Evolutionary conservation across 2,888 invertebrate species (phyloP), one percentile per base, ranked within the genome.

Genomic region (Macrostomum cliftonense): DNA sequence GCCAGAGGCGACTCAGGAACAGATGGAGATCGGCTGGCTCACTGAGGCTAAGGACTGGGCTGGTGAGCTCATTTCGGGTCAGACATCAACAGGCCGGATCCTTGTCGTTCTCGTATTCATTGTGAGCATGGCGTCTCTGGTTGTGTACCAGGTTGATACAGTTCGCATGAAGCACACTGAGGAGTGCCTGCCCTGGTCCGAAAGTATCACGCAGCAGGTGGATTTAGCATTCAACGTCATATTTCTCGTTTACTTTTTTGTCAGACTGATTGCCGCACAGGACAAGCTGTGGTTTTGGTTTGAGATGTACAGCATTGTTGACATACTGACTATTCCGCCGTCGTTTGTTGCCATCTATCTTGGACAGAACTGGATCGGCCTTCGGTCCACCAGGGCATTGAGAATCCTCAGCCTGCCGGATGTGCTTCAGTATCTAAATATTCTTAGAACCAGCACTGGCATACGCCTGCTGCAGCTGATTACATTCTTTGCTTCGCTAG

Each of bases 211-310:
- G 76, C 97, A 99, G 80, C 97, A 99, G 80, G 91, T 97, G 78
- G 97, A 97, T 81, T 84, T 99, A 80, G 95, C 95, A 79, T 97
- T 99, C 83, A 97, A 97, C 82, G 93, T 99, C 80, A 97, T 99
- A 86, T 97, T 99, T 85, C 91, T 99, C 85, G 91, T 99, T 79
- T 99, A 99, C 82, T 97, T 97, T 86, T 97, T 97, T 83, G 95
- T 99, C 82, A 80, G 99, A 95, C 97, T 99, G 84, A 95, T 99
- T 80, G 97, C 97, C 77, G 97, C 97, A 77, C 93, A 93, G 79
- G 97, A 99, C 82, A 99, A 99, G 80, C 82, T 99, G 77, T 95
- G 95, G 93, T 99, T 99, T 79, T 89, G 99, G 87, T 81, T 99
- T 79, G 97, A 99, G 78, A 85, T 97, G 81, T 97, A 97, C 78